Conservation (phyloP, 2,113 vertebrate species). For the Melanostigma gelatinosum region DNA sequence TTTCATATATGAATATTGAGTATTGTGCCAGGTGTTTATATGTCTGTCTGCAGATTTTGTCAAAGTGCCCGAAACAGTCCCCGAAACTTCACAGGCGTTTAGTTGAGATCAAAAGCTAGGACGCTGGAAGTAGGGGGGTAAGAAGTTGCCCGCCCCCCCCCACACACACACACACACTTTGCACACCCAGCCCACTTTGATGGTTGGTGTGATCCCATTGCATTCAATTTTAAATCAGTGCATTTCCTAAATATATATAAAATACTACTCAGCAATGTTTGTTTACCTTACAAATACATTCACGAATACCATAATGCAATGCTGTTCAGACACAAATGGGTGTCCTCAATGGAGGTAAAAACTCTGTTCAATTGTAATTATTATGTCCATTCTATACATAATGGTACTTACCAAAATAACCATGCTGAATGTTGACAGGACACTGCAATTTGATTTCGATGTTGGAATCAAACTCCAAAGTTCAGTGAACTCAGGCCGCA, state of each 20-base stretch:
- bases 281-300: background rate
- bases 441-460: background rate
- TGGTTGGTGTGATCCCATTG: too few relatives aligned
- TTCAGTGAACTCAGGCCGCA: constrained; percentile 23
- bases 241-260: background rate
- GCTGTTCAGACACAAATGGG: too few relatives aligned
- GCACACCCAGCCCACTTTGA: too few relatives aligned
- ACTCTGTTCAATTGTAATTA: background rate
- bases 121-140: background rate
- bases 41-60: too few relatives aligned
- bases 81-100: background rate
- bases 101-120: background rate
- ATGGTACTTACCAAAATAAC: constrained; percentile 5
- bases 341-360: background rate
- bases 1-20: constrained; percentile 25
- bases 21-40: too few relatives aligned
- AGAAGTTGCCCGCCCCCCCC: background rate
- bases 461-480: constrained; percentile 15
- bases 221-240: background rate
- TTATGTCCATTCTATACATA: background rate
- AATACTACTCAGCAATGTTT: background rate
- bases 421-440: constrained; percentile 12
- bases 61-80: background rate
- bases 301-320: background rate
- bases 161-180: too few relatives aligned